These are phyloP conservation scores for Macaria liturata DNA, from an alignment of 2,888 invertebrate genomes.

Conservation along the genomic window DNA sequence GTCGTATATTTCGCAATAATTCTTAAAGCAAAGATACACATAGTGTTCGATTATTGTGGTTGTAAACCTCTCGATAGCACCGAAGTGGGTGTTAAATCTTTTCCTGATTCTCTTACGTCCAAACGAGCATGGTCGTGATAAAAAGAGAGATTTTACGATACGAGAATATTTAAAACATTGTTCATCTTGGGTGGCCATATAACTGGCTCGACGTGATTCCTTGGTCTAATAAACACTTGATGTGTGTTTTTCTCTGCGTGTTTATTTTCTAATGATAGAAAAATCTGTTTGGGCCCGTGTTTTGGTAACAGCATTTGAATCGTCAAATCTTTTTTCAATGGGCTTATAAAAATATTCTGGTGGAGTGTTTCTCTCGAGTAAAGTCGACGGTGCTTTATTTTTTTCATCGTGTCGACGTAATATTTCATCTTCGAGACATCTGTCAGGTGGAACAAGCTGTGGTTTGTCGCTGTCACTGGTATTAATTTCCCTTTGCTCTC, in stretches of 20 bases:
- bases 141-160: slow-evolving; percentile 80
- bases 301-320: slow-evolving; percentile 31
- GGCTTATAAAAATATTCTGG: slow-evolving; percentile 32
- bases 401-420: slow-evolving; percentile 32
- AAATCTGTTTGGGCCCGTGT: slow-evolving; percentile 40
- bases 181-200: slow-evolving; percentile 78
- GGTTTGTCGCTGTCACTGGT: slow-evolving; percentile 67
- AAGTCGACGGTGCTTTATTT: slow-evolving; percentile 30
- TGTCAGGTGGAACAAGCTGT: slow-evolving; percentile 70
- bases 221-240: slow-evolving; percentile 71
- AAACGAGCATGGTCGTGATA: slow-evolving; percentile 64
- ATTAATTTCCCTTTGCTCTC: slow-evolving; percentile 72
- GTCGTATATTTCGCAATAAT: slow-evolving; percentile 57
- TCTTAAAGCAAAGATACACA: slow-evolving; percentile 51
- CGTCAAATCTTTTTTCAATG: slow-evolving; percentile 31
- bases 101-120: slow-evolving; percentile 61
- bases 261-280: slow-evolving; percentile 67
- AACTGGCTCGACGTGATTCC: slow-evolving; percentile 59
- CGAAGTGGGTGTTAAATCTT: slow-evolving; percentile 73
- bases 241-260: slow-evolving; percentile 62
- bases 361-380: slow-evolving; percentile 26
- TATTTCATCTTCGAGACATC: slow-evolving; percentile 68
- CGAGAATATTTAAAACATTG: slow-evolving; percentile 70
- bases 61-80: slow-evolving; percentile 56
- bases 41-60: slow-evolving; percentile 55